Conservation (phyloP, 2,888 invertebrate species). For the Electrophaes corylata region DNA sequence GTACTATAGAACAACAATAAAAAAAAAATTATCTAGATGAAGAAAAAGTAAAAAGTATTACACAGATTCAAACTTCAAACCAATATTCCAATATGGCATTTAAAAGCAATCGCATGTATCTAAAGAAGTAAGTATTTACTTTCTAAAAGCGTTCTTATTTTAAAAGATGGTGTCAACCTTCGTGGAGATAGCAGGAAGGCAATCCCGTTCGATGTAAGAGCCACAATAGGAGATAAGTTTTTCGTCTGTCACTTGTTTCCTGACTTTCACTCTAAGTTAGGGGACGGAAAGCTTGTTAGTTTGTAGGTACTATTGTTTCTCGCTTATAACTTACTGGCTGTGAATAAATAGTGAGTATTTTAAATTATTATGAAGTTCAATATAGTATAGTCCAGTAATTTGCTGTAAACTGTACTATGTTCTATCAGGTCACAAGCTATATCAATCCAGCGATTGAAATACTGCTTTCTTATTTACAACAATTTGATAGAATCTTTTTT, state of each 20-base stretch:
- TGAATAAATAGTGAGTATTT: no score
- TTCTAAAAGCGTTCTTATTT: neutral
- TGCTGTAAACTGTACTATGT: no score
- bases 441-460: no score
- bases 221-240: slow-evolving; percentile 56
- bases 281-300: slow-evolving; percentile 46
- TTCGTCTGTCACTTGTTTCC: slow-evolving; percentile 61
- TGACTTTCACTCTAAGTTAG: slow-evolving; percentile 50
- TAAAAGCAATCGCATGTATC: neutral
- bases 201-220: slow-evolving; percentile 50
- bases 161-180: slow-evolving; percentile 13
- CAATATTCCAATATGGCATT: neutral
- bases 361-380: no score
- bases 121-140: neutral
- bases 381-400: no score
- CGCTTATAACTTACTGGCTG: slow-evolving; percentile 30
- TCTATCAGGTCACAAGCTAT: no score
- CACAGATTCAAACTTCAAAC: neutral
- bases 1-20: no score
- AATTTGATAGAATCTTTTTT: no score
- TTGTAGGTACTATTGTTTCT: slow-evolving; percentile 39
- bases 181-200: slow-evolving; percentile 39
- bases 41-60: neutral
- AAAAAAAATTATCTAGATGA: no score
- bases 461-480: no score